Conservation (phyloP, 2,113 vertebrate species). For the Calidris pygmaea region DNA sequence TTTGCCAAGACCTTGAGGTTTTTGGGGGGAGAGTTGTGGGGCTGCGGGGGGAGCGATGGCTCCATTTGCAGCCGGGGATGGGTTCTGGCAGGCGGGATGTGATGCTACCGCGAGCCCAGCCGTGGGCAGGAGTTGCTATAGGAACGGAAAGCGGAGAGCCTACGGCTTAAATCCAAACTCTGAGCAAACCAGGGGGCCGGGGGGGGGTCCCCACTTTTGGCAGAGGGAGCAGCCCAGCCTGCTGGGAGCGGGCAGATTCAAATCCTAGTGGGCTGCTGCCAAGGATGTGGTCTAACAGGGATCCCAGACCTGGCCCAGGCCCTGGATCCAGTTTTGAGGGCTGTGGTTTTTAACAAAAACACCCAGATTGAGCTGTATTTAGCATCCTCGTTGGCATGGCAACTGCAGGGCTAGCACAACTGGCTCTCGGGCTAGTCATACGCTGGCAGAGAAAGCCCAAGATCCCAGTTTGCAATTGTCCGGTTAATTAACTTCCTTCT, state of each 20-base stretch:
- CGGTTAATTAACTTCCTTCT: background rate
- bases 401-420: background rate
- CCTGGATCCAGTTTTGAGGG: background rate
- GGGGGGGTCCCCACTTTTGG: background rate
- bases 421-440: background rate
- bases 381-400: background rate
- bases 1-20: background rate
- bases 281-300: background rate
- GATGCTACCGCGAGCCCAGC: background rate
- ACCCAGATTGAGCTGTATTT: background rate
- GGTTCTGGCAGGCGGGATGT: background rate
- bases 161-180: background rate
- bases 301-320: fast-evolving
- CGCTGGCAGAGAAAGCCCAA: background rate
- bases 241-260: background rate
- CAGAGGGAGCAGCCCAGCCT: background rate
- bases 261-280: background rate
- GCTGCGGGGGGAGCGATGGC: background rate
- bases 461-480: background rate
- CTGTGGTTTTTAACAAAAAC: background rate
- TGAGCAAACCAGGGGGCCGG: background rate
- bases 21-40: background rate
- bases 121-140: constrained; percentile 38
- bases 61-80: background rate
- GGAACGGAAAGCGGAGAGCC: constrained; percentile 17